phyloP scores from a whole-genome alignment of 2,888 invertebrate genomes.

The Dasypolia templi region DNA sequence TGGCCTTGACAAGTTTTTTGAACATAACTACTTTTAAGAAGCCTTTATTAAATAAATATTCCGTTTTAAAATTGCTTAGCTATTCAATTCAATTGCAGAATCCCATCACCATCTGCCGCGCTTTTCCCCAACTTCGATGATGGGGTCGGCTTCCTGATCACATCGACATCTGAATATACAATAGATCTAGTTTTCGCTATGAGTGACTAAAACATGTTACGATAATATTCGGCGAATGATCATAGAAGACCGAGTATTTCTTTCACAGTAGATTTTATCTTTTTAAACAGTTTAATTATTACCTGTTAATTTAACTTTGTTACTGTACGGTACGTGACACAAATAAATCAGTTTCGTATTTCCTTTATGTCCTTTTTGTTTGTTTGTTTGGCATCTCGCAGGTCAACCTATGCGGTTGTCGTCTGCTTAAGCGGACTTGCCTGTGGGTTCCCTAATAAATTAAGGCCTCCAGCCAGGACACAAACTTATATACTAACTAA shows the following conservation, averaged over 20 bases:
- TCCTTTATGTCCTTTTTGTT: conserved; percentile 37
- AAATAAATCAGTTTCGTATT: conserved; percentile 42
- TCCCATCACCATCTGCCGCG: not conserved
- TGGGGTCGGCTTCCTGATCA: not conserved
- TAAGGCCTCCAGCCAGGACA: too few species aligned
- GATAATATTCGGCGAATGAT: not conserved
- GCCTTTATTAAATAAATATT: not conserved
- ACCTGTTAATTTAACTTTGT: conserved; percentile 46
- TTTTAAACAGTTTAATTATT: conserved; percentile 34
- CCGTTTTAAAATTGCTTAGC: not conserved
- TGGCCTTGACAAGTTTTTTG: too few species aligned
- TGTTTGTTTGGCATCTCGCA: too few species aligned
- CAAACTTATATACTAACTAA: too few species aligned
- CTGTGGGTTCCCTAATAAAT: too few species aligned
- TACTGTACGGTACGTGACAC: conserved; percentile 46
- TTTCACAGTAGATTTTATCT: too few species aligned
- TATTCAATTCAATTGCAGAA: not conserved
- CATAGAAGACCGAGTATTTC: not conserved
- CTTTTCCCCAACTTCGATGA: not conserved
- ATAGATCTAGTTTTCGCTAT: not conserved
- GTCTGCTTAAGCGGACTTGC: too few species aligned
- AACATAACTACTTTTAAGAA: not conserved
- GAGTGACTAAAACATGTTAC: not conserved
- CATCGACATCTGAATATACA: not conserved
- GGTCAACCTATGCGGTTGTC: too few species aligned